phyloP scores from a whole-genome alignment of 2,888 invertebrate species.

The Dicycla oo region DNA sequence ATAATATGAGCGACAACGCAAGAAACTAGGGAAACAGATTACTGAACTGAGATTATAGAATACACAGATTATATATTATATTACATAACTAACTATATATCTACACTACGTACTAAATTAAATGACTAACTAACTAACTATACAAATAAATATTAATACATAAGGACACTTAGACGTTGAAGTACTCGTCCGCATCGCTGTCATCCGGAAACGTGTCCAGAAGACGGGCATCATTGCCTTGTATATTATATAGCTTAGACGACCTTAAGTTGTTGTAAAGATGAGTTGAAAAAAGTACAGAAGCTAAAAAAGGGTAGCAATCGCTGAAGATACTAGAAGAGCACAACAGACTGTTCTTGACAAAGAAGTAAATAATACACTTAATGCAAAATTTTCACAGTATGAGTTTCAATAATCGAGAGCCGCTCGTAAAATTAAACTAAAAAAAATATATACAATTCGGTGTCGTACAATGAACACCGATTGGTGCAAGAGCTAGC shows the following conservation, averaged over 20 bases:
- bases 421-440: neutral
- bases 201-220: too few species aligned
- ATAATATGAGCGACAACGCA: conserved; percentile 57
- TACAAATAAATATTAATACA: too few species aligned
- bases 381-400: neutral
- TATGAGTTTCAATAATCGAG: conserved; percentile 5
- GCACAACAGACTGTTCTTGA: neutral
- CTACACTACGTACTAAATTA: too few species aligned
- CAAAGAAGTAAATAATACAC: neutral
- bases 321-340: neutral
- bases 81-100: too few species aligned
- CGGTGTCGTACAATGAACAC: conserved; percentile 22
- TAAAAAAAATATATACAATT: conserved; percentile 2
- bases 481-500: conserved; percentile 11
- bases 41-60: conserved; percentile 19
- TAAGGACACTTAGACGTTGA: too few species aligned
- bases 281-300: neutral
- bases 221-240: too few species aligned
- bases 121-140: too few species aligned
- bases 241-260: neutral
- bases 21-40: conserved; percentile 43
- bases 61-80: neutral
- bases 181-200: too few species aligned
- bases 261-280: neutral
- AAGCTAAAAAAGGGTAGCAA: neutral